Evolutionary conservation across 2,888 invertebrate genomes (phyloP), one percentile per base, ranked within the genome.

Genomic region (Cephus sareptanus): DNA sequence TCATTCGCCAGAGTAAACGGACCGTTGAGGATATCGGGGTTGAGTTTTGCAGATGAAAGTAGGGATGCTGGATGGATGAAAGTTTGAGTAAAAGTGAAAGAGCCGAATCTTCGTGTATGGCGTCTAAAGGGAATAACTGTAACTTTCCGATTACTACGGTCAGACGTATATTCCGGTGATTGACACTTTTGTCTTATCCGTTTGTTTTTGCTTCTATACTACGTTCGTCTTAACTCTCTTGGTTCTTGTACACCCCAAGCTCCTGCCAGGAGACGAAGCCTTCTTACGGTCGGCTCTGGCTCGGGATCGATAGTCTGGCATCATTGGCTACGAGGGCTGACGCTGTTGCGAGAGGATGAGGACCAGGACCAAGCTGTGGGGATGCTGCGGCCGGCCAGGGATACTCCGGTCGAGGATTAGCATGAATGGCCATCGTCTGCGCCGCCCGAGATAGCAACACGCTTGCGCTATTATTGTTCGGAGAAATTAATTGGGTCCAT

Each of bases 291-390:
- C 76, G 84, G 81, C 84, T 82, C 81, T 81, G 84, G 86, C 80
- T 79, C 4, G 85, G 84, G 89, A 90, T 90, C 90, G 89, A 90
- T 90, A 90, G 87, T 87, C 88, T 85, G 84, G 88, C 88, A 88
- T 89, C 87, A 89, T 88, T 87, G 85, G 87, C 81, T 84, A 85
- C 81, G 81, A 79, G 81, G 82, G 82, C 82, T 85, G 83, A 85
- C 83, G 83, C 82, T 34, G 71, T 69, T 30, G 69, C 31, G 73
- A 74, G 77, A 75, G 74, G 34, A 76, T 77, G 34, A 34, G 74
- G 74, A 34, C 3, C 15, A 23, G 74, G 74, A 35, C 15, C 31
- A 34, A 15, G 70, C 70, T 30, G 33, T 6, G 70, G 33, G 70
- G 70, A 70, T 30, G 70, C 70, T 30, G 70, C 70, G 70, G 40